A percentile compares a stretch with the other conserved stretches of the same genome.
Conservation (phyloP, 2,888 invertebrate species). For the Coelinius sp. region DNA sequence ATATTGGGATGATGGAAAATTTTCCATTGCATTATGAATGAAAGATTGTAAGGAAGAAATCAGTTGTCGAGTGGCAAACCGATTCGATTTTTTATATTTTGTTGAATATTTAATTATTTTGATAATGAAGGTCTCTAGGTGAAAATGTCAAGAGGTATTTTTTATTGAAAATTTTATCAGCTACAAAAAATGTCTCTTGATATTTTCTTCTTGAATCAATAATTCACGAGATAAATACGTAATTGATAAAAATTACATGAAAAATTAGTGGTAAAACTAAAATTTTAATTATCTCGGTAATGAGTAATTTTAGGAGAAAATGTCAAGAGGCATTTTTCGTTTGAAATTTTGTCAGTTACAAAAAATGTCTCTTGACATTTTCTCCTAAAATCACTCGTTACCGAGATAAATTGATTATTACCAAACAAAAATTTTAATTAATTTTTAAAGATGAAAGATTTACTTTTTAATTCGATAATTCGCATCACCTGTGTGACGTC, state of each 20-base stretch:
- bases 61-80: too few species aligned
- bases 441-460: too few species aligned
- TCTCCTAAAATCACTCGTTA: too few species aligned
- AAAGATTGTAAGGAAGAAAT: too few species aligned
- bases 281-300: not conserved
- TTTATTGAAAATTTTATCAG: not conserved
- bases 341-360: too few species aligned
- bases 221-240: not conserved
- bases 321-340: too few species aligned
- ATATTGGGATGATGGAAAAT: not conserved
- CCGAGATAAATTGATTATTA: too few species aligned
- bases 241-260: not conserved
- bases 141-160: not conserved
- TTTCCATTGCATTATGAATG: not conserved
- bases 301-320: too few species aligned
- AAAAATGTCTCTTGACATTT: too few species aligned
- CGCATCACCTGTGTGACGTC: not conserved
- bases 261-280: not conserved
- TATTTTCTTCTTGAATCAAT: not conserved
- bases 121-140: not conserved
- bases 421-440: too few species aligned
- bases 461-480: too few species aligned
- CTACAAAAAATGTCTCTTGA: not conserved
- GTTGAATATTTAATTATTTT: not conserved
- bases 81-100: not conserved